Evolutionary conservation across 2,888 invertebrate genomes (phyloP).

Genomic region (Microdon myrmicae): DNA sequence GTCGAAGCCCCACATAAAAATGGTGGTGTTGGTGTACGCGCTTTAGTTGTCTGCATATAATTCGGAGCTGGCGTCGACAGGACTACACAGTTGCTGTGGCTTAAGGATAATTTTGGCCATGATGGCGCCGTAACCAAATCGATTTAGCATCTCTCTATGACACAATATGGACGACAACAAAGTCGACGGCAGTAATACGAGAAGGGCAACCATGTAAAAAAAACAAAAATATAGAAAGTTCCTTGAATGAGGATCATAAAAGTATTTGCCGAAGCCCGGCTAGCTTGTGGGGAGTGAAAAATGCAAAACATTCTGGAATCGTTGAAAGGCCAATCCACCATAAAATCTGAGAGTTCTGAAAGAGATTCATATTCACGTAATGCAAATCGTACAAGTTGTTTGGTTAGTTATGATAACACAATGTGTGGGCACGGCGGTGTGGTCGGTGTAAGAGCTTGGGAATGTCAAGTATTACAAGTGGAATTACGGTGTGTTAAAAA

Average conservation of each 20-base stretch:
- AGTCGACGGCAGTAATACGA: constrained; percentile 17
- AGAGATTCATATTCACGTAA: constrained; percentile 35
- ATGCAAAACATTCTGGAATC: constrained; percentile 23
- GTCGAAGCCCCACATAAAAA: too few relatives aligned
- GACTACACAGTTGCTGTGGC: constrained; percentile 35
- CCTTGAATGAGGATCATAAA: constrained; percentile 31
- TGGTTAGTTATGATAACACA: too few relatives aligned
- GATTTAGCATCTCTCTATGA: constrained; percentile 41
- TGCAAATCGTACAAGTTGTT: constrained; percentile 50
- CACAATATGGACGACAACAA: constrained; percentile 13
- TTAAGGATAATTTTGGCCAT: constrained; percentile 41
- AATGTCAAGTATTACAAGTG: too few relatives aligned
- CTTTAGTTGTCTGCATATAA: constrained; percentile 30
- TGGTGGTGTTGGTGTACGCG: constrained; percentile 20
- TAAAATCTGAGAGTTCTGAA: constrained; percentile 32
- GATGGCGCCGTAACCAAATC: constrained; percentile 48
- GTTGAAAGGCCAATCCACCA: constrained; percentile 37
- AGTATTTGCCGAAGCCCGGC: constrained; percentile 12
- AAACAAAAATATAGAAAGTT: not conserved
- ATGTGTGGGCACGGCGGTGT: too few relatives aligned
- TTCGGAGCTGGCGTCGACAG: constrained; percentile 34
- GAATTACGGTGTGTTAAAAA: too few relatives aligned
- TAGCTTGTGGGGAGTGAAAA: constrained; percentile 6
- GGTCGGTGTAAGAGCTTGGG: too few relatives aligned
- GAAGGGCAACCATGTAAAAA: not conserved